These are phyloP conservation scores for Pachyrhynchus sulphureomaculatus DNA, from an alignment of 1,140 invertebrate species.

Conservation along the genomic window DNA sequence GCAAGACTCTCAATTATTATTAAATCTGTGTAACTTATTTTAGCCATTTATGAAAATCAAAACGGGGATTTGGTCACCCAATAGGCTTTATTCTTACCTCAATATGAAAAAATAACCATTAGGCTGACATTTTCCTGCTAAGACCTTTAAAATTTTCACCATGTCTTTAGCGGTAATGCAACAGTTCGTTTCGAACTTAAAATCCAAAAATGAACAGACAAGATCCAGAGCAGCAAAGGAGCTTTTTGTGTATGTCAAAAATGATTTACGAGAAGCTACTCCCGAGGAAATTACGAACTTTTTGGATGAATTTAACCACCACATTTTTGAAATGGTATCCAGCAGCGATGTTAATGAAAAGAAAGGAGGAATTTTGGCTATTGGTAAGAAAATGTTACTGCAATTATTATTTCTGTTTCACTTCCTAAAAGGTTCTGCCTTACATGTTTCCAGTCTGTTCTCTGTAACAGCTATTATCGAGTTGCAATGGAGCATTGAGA, in stretches of 20 bases:
- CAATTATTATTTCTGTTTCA: background rate
- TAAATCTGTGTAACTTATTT: too few species aligned
- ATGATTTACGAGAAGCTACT: slow-evolving; percentile 88
- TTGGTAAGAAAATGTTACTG: slow-evolving; percentile 63
- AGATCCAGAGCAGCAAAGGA: slow-evolving; percentile 84
- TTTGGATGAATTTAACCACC: slow-evolving; percentile 93
- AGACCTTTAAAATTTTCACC: slow-evolving; percentile 43
- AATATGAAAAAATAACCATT: too few species aligned
- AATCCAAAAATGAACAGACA: slow-evolving; percentile 83
- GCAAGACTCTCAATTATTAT: too few species aligned
- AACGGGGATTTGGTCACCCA: too few species aligned
- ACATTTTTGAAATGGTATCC: slow-evolving; percentile 95
- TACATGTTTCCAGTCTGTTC: too few species aligned
- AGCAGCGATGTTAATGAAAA: slow-evolving; percentile 91
- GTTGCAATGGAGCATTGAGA: too few species aligned
- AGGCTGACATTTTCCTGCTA: too few species aligned
- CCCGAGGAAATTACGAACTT: slow-evolving; percentile 86
- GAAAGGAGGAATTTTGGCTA: slow-evolving; percentile 93
- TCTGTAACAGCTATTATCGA: too few species aligned
- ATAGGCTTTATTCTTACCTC: too few species aligned
- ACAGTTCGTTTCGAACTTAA: slow-evolving; percentile 83
- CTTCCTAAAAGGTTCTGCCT: too few species aligned
- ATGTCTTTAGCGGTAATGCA: slow-evolving; percentile 68
- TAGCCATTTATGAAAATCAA: too few species aligned
- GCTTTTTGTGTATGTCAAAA: slow-evolving; percentile 87